Base-by-base conservation (phyloP, 2,888 invertebrate genomes). In the Acheta domesticus region DNA sequence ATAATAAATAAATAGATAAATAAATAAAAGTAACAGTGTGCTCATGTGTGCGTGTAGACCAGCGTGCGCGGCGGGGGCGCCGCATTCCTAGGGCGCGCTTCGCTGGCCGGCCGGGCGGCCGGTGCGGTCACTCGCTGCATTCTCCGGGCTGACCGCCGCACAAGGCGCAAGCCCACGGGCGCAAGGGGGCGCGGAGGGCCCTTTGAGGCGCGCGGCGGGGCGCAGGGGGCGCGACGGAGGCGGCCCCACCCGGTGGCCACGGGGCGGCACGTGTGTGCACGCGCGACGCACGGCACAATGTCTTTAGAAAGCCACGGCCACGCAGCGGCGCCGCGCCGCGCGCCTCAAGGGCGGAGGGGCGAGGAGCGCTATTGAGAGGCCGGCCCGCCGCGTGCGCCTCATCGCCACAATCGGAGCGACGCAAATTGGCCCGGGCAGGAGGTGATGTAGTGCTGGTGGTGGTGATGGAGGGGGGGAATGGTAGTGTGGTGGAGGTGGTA, bases 231-330 rank as follows among this genome's bases (percentile, higher is more conserved):
- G 62, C 36, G 62, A n/a, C 62, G 23, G 23, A 23, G 1, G 23
- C 2, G 23, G 23, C 2, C 23, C 2, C 23, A 3, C 23, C 23
- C 23, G 14, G 12, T 11, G 62, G 62, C 16, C 62, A 12, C n/a
- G 62, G 16, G 62, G 62, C 62, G 62, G 62, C 62, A 62, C 62
- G 62, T 62, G 62, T 62, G 62, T 62, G 62, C n/a, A 14, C 62
- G 62, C 62, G 62, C 62, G 11, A 19, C 4, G 62, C 36, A 36
- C 36, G 19, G 19, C 62, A 62, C 62, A 62, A 62, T 62, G 19
- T 62, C 62, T 62, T 62, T 2, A 62, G 62, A 62, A 62, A 62
- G 62, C 62, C 62, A 4, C 62, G 5, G 62, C n/a, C n/a, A n/a
- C 36, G 36, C 36, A 8, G 8, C 36, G 36, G 5, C 23, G 23